Conservation (phyloP, 2,797 vertebrate species). For the Crocodylus rhombifer region DNA sequence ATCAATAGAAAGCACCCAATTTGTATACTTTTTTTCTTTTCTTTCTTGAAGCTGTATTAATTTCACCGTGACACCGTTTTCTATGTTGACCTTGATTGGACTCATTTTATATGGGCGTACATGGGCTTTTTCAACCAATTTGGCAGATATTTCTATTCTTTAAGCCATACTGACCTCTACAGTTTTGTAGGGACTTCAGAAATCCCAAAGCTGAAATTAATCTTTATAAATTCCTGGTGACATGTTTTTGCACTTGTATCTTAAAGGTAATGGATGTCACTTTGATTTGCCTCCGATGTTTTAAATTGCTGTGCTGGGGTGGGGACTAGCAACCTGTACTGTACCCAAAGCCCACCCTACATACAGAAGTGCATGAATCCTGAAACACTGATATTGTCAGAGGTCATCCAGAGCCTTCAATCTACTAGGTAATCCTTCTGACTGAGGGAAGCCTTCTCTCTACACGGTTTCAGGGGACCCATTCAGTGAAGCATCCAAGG, state of each 20-base stretch:
- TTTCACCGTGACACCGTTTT: conserved; percentile 10
- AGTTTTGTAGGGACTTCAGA: not conserved
- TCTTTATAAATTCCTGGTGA: not conserved
- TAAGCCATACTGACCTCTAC: not conserved
- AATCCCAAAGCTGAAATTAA: not conserved
- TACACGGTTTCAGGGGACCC: not conserved
- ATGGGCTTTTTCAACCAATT: not conserved
- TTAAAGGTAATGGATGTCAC: not conserved
- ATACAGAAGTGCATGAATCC: rapidly evolving
- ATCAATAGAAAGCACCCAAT: not conserved
- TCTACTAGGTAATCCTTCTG: not conserved
- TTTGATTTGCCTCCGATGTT: not conserved
- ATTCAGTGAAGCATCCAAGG: not conserved
- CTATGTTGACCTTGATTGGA: conserved; percentile 33
- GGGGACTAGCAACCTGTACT: not conserved
- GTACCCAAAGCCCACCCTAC: not conserved
- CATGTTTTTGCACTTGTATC: not conserved
- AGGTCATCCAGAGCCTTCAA: not conserved
- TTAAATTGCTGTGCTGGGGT: not conserved
- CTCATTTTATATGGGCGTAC: not conserved
- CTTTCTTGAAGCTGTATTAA: not conserved
- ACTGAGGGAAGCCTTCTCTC: not conserved
- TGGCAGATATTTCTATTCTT: not conserved
- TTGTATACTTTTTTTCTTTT: conserved; percentile 3
- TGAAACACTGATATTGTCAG: not conserved